Conservation (phyloP, 2,888 invertebrate genomes). For the Portevinia maculata region DNA sequence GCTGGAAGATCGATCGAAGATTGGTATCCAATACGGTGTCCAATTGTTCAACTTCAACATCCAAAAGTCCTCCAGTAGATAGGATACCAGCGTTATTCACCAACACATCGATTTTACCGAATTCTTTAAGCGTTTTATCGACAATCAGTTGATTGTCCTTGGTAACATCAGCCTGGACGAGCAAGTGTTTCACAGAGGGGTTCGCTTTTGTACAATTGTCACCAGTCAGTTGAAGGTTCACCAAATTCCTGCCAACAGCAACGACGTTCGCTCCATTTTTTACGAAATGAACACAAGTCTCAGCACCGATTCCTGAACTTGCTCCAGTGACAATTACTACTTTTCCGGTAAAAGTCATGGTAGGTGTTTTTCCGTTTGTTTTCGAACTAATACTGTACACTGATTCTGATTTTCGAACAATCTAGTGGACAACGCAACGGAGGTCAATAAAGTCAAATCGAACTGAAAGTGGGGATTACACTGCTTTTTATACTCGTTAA, state of each 20-base stretch:
- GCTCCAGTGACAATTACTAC: too few relatives aligned
- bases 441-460: too few relatives aligned
- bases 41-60: constrained; percentile 90
- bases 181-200: constrained; percentile 76
- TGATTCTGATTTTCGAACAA: too few relatives aligned
- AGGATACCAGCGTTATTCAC: constrained; percentile 94
- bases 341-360: background rate
- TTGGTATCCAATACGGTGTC: constrained; percentile 94
- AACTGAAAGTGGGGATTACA: too few relatives aligned
- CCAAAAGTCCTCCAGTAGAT: constrained; percentile 90
- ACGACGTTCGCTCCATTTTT: constrained; percentile 30
- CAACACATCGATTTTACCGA: constrained; percentile 87
- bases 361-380: too few relatives aligned
- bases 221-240: constrained; percentile 24
- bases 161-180: constrained; percentile 86
- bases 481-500: too few relatives aligned
- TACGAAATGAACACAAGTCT: constrained; percentile 17
- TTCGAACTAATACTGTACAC: too few relatives aligned
- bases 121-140: constrained; percentile 87
- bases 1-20: constrained; percentile 88
- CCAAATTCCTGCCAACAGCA: constrained; percentile 52
- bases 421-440: too few relatives aligned
- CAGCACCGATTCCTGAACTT: too few relatives aligned
- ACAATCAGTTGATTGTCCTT: constrained; percentile 87
- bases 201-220: constrained; percentile 32